Conservation (phyloP, 2,888 invertebrate genomes). For the Tinea pellionella region DNA sequence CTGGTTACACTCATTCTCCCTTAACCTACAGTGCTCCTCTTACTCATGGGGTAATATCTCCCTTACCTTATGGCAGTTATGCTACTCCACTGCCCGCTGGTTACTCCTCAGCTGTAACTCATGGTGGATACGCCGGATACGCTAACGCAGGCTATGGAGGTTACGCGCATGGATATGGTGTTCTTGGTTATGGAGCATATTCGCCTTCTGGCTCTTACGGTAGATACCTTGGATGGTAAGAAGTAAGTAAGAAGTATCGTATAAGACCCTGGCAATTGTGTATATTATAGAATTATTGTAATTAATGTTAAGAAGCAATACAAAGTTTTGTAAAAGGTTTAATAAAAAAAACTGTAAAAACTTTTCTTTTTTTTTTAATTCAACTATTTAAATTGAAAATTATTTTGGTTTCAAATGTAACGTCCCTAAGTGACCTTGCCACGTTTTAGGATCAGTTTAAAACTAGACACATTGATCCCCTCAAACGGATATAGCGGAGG, state of each 20-base stretch:
- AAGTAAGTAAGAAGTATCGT: background rate
- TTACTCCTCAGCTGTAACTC: no score
- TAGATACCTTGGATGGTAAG: slow-evolving; percentile 30
- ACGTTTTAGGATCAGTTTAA: no score
- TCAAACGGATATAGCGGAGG: no score
- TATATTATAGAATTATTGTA: background rate
- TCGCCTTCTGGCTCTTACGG: slow-evolving; percentile 23
- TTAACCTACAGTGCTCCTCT: slow-evolving; percentile 22
- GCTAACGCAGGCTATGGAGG: background rate
- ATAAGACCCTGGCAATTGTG: background rate
- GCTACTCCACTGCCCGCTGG: background rate
- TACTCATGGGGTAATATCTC: slow-evolving; percentile 22
- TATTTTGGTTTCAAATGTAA: no score
- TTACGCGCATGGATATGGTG: slow-evolving; percentile 17
- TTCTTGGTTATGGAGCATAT: slow-evolving; percentile 23
- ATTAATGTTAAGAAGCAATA: background rate
- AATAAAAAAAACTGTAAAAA: background rate
- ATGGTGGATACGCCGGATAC: background rate
- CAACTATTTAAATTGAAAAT: no score
- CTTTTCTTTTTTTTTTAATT: background rate
- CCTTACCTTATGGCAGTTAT: slow-evolving; percentile 16
- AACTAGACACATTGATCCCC: no score
- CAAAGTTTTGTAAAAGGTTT: background rate
- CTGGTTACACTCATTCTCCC: background rate
- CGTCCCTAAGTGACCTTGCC: no score